Conservation (phyloP, 2,888 invertebrate species). For the Drosophila quinaria region DNA sequence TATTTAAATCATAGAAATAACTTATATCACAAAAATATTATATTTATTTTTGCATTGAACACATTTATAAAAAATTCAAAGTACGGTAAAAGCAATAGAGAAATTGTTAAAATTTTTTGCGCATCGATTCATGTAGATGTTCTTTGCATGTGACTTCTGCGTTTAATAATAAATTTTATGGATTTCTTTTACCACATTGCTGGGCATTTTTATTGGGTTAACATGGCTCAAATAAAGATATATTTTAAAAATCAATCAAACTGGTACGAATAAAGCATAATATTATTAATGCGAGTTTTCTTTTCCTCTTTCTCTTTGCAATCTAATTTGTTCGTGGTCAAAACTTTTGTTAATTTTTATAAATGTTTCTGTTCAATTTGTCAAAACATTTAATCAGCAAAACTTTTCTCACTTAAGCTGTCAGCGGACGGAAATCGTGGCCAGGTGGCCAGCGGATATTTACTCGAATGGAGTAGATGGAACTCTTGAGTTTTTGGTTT, state of each 20-base stretch:
- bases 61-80: neutral
- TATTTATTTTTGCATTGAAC: too few species aligned
- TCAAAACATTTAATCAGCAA: constrained; percentile 79
- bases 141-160: neutral
- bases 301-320: neutral
- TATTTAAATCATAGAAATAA: too few species aligned
- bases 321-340: constrained; percentile 8
- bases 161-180: constrained; percentile 30
- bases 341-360: constrained; percentile 22
- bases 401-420: constrained; percentile 78
- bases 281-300: constrained; percentile 21
- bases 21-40: too few species aligned
- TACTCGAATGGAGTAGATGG: constrained; percentile 8
- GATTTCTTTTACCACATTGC: constrained; percentile 32
- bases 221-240: constrained; percentile 13
- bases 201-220: constrained; percentile 2
- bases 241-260: constrained; percentile 11
- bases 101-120: constrained; percentile 1
- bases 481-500: constrained; percentile 8
- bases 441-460: constrained; percentile 2
- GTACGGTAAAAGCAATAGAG: neutral
- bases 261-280: constrained; percentile 12
- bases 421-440: constrained; percentile 53
- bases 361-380: constrained; percentile 67
- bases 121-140: neutral